Base-by-base conservation (phyloP, 2,888 invertebrate genomes). In the Stenurella melanura region DNA sequence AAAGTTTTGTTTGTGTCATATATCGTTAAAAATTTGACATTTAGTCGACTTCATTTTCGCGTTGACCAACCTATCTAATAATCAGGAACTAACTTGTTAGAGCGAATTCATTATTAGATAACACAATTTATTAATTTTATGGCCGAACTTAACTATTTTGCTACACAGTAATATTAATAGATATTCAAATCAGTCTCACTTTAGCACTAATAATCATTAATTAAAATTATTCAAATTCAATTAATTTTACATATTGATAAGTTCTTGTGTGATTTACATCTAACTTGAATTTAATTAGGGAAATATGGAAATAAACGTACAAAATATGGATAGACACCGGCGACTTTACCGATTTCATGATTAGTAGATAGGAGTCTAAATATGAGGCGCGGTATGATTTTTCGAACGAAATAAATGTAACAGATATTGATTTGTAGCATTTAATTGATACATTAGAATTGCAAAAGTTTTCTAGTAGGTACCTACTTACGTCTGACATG, bases 181-280 rank as follows among this genome's bases (percentile, higher is more conserved):
- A 76, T 73, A 78, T 75, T 80, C 61, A 71, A 77, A 76, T 78
- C 74, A 64, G 77, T 69, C 73, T 75, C 66, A 50, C 72, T 71
- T 80, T 61, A 74, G 73, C 77, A 19, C 70, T 72, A 73, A 76
- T 78, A 67, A 76, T 72, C 67, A 68, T 67, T 69, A 78, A 76
- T 78, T 76, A 72, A 73, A 68, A 74, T 78, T 78, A 78, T 78
- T 73, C 73, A 74, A 74, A 71, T 76, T 74, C 68, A 76, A 63
- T 74, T 72, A 74, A 50, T 63, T 72, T 61, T 72, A 50, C 72
- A 72, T 72, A 72, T 61, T 63, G 61, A 72, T 63, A 61, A 61
- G 72, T 50, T 63, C 30, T 50, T 17, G 21, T 38, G 42, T 54
- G 63, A 72, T 72, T 72, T 72, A 54, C 63, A 72, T 72, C 63